A percentile compares a stretch with the other conserved stretches of the same genome.
phyloP scores from a whole-genome alignment of 2,113 vertebrate species.

The Nematolebias whitei region DNA sequence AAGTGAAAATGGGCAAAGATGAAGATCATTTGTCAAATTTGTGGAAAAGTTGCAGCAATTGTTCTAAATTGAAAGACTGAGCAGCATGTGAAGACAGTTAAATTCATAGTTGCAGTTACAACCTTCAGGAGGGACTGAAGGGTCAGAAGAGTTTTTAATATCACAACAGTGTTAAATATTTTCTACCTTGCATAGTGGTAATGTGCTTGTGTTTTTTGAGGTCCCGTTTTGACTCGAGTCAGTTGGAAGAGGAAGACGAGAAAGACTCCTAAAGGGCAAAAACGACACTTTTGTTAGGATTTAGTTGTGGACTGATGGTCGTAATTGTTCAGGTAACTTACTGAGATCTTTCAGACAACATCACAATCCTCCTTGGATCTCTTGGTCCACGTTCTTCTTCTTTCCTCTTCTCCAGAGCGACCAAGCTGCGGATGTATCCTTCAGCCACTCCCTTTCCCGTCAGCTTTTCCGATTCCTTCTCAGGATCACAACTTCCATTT shows the following conservation, averaged over 20 bases:
- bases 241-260: conserved; percentile 67
- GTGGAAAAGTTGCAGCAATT: no score
- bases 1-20: no score
- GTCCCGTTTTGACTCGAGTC: conserved; percentile 32
- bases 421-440: conserved; percentile 65
- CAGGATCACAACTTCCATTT: not conserved
- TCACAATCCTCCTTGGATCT: conserved; percentile 69
- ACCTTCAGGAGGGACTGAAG: no score
- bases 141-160: not conserved
- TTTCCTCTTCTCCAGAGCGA: conserved; percentile 61
- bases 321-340: conserved; percentile 24
- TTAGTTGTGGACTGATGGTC: not conserved
- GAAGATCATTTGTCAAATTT: no score
- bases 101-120: no score
- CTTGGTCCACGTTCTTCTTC: conserved; percentile 35
- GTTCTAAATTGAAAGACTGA: no score
- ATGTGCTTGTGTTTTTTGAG: conserved; percentile 52
- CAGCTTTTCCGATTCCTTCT: conserved; percentile 32
- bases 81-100: no score
- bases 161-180: not conserved
- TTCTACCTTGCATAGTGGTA: conserved; percentile 70
- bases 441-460: conserved; percentile 66
- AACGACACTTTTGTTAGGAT: not conserved
- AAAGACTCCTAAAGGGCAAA: conserved; percentile 70
- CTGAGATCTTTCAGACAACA: conserved; percentile 77